Evolutionary conservation across 1,140 invertebrate species (phyloP).

Genomic region (Drosophila pruinosa): DNA sequence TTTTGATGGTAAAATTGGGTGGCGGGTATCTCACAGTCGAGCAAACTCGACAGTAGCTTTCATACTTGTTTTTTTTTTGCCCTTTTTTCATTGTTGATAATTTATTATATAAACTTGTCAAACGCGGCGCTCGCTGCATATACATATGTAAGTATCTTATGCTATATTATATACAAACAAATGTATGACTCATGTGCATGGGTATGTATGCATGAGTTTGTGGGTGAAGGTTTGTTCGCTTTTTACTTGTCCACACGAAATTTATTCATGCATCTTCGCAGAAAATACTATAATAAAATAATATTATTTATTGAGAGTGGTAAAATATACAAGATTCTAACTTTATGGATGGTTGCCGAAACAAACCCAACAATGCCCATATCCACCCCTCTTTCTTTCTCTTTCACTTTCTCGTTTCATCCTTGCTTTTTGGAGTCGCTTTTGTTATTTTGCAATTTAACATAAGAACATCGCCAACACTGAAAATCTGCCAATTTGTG

Average conservation of each 20-base stretch:
- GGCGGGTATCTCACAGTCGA: too few relatives aligned
- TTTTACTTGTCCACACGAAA: constrained; percentile 43
- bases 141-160: too few relatives aligned
- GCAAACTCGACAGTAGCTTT: too few relatives aligned
- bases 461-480: constrained; percentile 4
- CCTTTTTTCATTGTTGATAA: constrained; percentile 36
- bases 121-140: constrained; percentile 16
- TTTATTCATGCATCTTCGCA: constrained; percentile 42
- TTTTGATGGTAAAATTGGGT: too few relatives aligned
- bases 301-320: constrained; percentile 48
- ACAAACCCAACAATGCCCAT: neutral
- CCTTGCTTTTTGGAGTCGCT: neutral
- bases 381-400: neutral
- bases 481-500: neutral
- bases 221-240: neutral
- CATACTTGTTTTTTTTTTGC: constrained; percentile 7
- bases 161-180: too few relatives aligned
- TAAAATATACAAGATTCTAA: constrained; percentile 27
- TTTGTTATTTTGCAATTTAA: constrained; percentile 14
- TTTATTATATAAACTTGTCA: constrained; percentile 56
- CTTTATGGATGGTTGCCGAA: constrained; percentile 19
- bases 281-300: constrained; percentile 48
- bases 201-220: constrained; percentile 6
- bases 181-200: too few relatives aligned
- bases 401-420: neutral